phyloP scores from a whole-genome alignment of 2,113 vertebrate genomes.

The Ptychochromis oligacanthus region DNA sequence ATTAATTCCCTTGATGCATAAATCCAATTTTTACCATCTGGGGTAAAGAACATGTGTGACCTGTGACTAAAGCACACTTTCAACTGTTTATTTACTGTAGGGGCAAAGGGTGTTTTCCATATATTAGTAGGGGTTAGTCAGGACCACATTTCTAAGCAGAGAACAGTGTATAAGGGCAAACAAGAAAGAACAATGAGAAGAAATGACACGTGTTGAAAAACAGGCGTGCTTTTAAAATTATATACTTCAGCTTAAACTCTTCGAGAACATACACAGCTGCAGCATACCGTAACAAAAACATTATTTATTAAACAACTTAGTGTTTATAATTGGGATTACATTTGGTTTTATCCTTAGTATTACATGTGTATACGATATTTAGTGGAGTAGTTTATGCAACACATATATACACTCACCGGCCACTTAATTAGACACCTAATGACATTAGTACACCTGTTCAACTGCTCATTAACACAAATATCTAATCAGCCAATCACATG shows the following conservation, averaged over 20 bases:
- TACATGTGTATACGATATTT: not conserved
- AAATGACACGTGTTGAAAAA: not conserved
- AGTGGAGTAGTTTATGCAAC: not conserved
- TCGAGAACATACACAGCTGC: not conserved
- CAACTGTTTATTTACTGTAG: not conserved
- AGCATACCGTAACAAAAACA: not conserved
- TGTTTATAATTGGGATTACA: not conserved
- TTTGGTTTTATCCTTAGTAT: not conserved
- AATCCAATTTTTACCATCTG: slow-evolving; percentile 11
- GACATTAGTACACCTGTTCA: too few relatives aligned
- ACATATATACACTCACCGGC: not conserved
- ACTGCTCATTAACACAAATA: not conserved
- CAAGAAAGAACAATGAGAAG: not conserved
- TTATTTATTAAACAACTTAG: not conserved
- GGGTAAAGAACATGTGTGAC: not conserved
- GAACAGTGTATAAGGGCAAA: not conserved
- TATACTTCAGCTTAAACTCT: not conserved
- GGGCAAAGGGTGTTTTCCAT: not conserved
- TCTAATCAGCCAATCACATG: not conserved
- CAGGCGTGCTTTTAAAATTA: rapidly evolving
- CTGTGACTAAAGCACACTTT: slow-evolving; percentile 7
- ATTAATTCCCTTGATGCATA: slow-evolving; percentile 11
- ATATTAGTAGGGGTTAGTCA: not conserved
- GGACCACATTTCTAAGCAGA: not conserved
- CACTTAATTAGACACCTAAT: not conserved